A percentile compares a stretch with the other conserved stretches of the same genome.
phyloP scores from a whole-genome alignment of 2,113 vertebrate genomes.

The Typhlomys cinereus region DNA sequence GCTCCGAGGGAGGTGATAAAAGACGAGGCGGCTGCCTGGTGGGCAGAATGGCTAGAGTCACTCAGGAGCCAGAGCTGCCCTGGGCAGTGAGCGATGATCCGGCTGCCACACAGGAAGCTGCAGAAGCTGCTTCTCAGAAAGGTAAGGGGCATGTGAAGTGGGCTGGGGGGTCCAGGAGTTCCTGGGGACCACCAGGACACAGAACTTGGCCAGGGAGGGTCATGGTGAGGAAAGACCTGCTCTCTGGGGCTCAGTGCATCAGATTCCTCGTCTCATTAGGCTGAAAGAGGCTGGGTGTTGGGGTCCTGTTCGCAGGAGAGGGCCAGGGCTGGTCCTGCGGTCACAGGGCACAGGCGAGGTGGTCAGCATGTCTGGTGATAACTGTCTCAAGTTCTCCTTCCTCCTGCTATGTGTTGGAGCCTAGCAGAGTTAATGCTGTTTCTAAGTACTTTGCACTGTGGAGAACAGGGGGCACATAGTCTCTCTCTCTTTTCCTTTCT shows the following conservation, averaged over 20 bases:
- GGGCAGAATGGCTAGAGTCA: conserved; percentile 69
- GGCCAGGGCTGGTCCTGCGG: not conserved
- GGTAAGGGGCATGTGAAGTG: conserved; percentile 55
- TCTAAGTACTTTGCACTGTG: not conserved
- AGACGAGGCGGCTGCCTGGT: conserved; percentile 35
- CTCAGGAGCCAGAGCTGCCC: not conserved
- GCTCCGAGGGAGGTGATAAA: not conserved
- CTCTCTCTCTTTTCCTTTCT: not conserved
- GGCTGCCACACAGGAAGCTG: conserved; percentile 76
- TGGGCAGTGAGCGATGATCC: conserved; percentile 72
- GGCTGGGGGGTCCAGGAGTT: not conserved
- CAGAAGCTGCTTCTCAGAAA: conserved; percentile 83
- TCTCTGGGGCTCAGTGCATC: not conserved
- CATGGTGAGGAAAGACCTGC: too few species aligned
- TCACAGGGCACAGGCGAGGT: not conserved
- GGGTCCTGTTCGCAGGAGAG: too few species aligned
- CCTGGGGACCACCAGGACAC: fast-evolving
- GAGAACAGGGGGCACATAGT: fast-evolving
- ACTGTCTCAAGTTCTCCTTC: not conserved
- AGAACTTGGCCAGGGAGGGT: not conserved
- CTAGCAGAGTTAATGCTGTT: too few species aligned
- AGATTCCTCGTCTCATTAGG: fast-evolving
- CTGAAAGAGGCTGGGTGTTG: not conserved
- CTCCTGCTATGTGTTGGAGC: not conserved
- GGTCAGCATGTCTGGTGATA: fast-evolving